Conservation (phyloP, 2,888 invertebrate genomes). For the Calameuta filiformis region DNA sequence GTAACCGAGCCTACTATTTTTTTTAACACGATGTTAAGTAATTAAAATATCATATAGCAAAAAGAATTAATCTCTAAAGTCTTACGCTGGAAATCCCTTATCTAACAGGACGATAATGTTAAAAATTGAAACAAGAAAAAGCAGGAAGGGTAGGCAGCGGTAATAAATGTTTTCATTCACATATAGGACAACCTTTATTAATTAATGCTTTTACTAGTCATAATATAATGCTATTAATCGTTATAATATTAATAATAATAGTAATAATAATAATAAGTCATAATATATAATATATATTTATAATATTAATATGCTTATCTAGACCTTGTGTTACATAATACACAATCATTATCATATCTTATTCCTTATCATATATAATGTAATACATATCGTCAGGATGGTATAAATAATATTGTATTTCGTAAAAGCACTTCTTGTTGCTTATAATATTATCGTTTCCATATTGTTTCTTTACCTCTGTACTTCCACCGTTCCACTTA, state of each 20-base stretch:
- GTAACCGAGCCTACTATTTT: no score
- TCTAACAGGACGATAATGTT: no score
- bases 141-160: not conserved
- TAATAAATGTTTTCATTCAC: slow-evolving; percentile 26
- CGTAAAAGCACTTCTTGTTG: slow-evolving; percentile 65
- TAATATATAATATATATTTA: slow-evolving; percentile 47
- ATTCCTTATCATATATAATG: slow-evolving; percentile 23
- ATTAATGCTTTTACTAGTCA: slow-evolving; percentile 58
- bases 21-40: no score
- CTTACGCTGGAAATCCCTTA: no score
- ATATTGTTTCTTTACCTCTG: slow-evolving; percentile 39
- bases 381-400: slow-evolving; percentile 51
- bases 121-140: no score
- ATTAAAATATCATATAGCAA: no score
- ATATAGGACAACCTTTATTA: slow-evolving; percentile 63
- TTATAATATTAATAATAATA: slow-evolving; percentile 51
- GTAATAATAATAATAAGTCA: slow-evolving; percentile 54
- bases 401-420: slow-evolving; percentile 64
- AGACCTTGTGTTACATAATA: slow-evolving; percentile 57
- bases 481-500: not conserved
- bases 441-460: slow-evolving; percentile 60
- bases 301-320: slow-evolving; percentile 56
- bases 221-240: slow-evolving; percentile 60
- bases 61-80: no score
- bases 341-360: slow-evolving; percentile 50